These are phyloP conservation scores for Himalopsyche tibetana DNA, from an alignment of 2,888 invertebrate species.

Conservation along the genomic window DNA sequence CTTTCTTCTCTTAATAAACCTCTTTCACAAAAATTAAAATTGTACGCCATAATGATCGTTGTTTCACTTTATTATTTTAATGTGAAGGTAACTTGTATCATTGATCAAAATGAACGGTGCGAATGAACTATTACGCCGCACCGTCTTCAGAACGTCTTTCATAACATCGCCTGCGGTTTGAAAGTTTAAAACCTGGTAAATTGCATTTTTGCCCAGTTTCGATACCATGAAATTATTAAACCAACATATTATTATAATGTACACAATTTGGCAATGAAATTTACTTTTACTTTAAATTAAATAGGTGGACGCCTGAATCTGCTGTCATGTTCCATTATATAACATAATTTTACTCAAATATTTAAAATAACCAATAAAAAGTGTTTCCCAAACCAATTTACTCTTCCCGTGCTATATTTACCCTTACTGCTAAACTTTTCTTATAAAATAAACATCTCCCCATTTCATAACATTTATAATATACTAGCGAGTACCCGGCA, in stretches of 20 bases:
- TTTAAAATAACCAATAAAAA: neutral
- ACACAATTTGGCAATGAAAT: neutral
- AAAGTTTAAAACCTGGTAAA: neutral
- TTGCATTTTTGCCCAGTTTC: neutral
- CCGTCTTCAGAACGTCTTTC: neutral
- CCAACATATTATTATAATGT: conserved; percentile 10
- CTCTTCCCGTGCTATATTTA: no score
- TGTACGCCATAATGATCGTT: neutral
- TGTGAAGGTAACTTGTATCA: conserved; percentile 3
- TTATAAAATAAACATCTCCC: no score
- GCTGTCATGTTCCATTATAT: neutral
- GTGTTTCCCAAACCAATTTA: neutral
- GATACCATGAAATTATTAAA: conserved; percentile 10
- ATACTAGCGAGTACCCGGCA: no score
- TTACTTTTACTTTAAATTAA: conserved; percentile 29
- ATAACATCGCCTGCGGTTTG: conserved; percentile 20
- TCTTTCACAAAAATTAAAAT: no score
- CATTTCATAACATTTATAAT: no score
- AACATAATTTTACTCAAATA: neutral
- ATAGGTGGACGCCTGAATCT: neutral
- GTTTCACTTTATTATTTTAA: neutral
- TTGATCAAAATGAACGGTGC: neutral
- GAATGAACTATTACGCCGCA: neutral
- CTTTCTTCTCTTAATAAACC: no score
- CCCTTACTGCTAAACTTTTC: no score